Conservation (phyloP, 2,113 vertebrate genomes). For the Chionis minor region DNA sequence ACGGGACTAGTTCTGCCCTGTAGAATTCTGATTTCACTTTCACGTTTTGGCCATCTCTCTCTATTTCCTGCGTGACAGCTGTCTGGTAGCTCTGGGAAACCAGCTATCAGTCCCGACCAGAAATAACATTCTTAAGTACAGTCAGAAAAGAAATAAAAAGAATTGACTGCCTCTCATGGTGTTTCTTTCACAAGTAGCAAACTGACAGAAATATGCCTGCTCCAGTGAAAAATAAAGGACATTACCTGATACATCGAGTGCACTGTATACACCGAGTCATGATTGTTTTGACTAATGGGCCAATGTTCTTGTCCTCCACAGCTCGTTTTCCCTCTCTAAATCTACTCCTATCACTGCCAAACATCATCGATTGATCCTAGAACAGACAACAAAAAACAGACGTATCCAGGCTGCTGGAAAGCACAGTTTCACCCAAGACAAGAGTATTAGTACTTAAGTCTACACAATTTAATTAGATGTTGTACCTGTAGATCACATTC, state of each 20-base stretch:
- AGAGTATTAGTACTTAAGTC: neutral
- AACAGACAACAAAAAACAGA: conserved; percentile 21
- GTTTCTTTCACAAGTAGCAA: neutral
- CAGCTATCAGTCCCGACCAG: neutral
- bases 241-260: conserved; percentile 95
- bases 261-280: conserved; percentile 99
- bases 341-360: conserved; percentile 94
- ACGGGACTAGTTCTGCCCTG: neutral
- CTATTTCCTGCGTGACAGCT: neutral
- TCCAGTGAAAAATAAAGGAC: neutral
- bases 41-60: neutral
- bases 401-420: neutral
- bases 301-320: conserved; percentile 98
- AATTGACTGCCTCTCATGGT: neutral
- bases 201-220: neutral
- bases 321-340: conserved; percentile 93
- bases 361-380: conserved; percentile 99
- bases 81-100: neutral
- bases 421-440: neutral
- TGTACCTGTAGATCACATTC: conserved; percentile 96
- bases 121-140: neutral
- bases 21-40: neutral
- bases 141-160: neutral
- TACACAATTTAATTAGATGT: neutral
- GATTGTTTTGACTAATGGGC: conserved; percentile 96